phyloP scores from a whole-genome alignment of 2,888 invertebrate species.

The Deroplatys truncata region DNA sequence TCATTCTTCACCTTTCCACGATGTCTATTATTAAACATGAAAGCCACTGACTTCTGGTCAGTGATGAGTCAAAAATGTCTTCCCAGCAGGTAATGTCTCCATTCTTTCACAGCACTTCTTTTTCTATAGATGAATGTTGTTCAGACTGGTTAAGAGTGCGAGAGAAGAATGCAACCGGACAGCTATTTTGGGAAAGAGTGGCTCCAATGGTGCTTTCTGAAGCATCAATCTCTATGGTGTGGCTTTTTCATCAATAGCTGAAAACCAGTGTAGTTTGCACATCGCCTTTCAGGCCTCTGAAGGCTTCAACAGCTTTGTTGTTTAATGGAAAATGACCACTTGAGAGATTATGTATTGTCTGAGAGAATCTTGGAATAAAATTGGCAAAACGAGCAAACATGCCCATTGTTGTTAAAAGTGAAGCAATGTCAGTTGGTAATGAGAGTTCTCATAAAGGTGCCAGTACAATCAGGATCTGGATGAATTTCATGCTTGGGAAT shows the following conservation, averaged over 20 bases:
- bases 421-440: too few relatives aligned
- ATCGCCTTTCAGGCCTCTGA: too few relatives aligned
- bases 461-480: not conserved
- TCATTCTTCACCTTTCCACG: too few relatives aligned
- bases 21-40: not conserved
- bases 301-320: too few relatives aligned
- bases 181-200: slow-evolving; percentile 23
- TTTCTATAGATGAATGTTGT: not conserved
- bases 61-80: not conserved
- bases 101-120: not conserved
- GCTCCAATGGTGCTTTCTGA: not conserved
- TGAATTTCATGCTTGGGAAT: not conserved
- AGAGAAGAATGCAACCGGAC: slow-evolving; percentile 20
- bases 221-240: slow-evolving; percentile 22
- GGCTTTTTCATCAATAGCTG: not conserved
- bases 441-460: not conserved
- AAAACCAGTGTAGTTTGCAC: not conserved
- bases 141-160: not conserved
- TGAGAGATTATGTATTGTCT: not conserved
- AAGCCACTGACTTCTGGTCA: not conserved
- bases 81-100: not conserved
- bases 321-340: not conserved
- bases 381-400: slow-evolving; percentile 1
- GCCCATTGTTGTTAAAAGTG: not conserved
- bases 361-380: not conserved